Evolutionary conservation across 2,113 vertebrate species (phyloP).

Genomic region (Notothenia rossii): DNA sequence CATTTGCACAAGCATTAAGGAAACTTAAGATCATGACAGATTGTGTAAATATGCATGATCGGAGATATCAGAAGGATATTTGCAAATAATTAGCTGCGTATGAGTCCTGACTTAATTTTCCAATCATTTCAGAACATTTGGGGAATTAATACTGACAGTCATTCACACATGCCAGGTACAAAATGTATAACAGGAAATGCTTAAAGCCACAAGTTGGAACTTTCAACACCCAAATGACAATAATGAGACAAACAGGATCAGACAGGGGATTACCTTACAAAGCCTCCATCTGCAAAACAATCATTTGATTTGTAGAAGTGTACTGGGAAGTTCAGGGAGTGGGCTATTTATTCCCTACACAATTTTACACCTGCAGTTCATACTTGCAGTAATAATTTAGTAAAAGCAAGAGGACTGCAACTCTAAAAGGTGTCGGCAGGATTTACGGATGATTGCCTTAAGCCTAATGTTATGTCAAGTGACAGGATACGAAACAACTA

Average conservation of each 20-base stretch:
- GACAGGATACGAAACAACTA: too few relatives aligned
- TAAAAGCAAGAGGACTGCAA: background rate
- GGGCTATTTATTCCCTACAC: background rate
- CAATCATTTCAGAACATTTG: background rate
- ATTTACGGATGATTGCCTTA: too few relatives aligned
- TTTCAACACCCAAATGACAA: background rate
- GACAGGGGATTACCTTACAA: background rate
- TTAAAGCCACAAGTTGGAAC: background rate
- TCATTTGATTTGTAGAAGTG: background rate
- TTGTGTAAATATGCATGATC: background rate
- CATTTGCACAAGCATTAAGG: conserved; percentile 19
- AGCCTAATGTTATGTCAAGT: too few relatives aligned
- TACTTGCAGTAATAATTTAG: background rate
- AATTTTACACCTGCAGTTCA: background rate
- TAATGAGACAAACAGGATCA: background rate
- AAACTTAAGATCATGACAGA: conserved; percentile 8
- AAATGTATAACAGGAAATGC: background rate
- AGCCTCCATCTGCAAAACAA: background rate
- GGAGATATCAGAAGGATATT: background rate
- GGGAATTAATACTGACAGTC: background rate
- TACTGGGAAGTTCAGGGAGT: background rate
- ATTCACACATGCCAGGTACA: background rate
- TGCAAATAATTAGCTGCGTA: background rate
- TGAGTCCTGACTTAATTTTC: background rate
- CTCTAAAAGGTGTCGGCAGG: background rate